Base-by-base conservation (phyloP, 2,888 invertebrate genomes). In the Aporophyla nigra region DNA sequence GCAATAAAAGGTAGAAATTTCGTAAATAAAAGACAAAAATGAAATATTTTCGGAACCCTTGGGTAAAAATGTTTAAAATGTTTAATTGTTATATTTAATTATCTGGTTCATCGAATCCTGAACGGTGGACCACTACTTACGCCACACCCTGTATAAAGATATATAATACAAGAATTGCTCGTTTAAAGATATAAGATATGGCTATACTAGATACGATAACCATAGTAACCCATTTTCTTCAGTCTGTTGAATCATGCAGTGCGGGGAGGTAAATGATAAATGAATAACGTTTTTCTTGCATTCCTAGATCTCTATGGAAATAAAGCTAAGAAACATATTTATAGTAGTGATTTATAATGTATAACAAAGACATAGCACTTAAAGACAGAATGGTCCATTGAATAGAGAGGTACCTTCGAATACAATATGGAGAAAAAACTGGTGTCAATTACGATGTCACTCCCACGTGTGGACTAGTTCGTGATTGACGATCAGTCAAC, bases 291-390 rank as follows among this genome's bases (percentile, higher is more conserved):
- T 84, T 72, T 81, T 81, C 70, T 84, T 71, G 63, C 81, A 80
- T 84, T 80, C 80, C 58, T 66, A 66, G 68, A 75, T 84, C 65
- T 54, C 62, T 49, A 54, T 72, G 46, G 51, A 71, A 81, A 72
- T 74, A 84, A 71, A 71, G 43, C 58, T 59, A 49, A 49, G 59
- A 63, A 63, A 59, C 46, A 58, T 70, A 80, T 84, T 80, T 75
- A 80, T 75, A 84, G 72, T 33, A 67, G 27, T 80, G 75, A 83
- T 84, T 80, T 59, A 75, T 84, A 61, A 54, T 80, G 33, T 59
- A 54, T 9, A 78, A 82, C 51, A 73, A 73, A 83, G 53, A 46
- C 43, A 2, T 62, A 70, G 53, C 19, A 63, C 40, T 73, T 51
- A 33, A 67, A 63, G 21, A 19, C 4, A 67, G 51, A 66, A 49